Conservation (phyloP, 2,113 vertebrate genomes). For the Epinephelus moara region DNA sequence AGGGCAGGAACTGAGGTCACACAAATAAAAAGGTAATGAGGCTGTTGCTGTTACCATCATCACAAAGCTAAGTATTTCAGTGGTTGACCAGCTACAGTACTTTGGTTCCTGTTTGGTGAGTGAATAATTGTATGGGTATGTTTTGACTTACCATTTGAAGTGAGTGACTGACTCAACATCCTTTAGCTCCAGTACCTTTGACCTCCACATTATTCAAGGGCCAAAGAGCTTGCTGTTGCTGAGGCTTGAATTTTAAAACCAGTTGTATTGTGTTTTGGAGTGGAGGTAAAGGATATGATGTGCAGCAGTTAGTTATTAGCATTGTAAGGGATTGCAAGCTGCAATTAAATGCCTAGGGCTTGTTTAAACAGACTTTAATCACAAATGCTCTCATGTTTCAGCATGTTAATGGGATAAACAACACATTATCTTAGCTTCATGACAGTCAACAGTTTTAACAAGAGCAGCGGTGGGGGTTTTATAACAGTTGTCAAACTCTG, state of each 20-base stretch:
- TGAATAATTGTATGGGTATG: conserved; percentile 68
- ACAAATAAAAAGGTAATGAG: conserved; percentile 14
- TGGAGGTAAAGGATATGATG: conserved; percentile 27
- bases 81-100: conserved; percentile 9
- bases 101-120: conserved; percentile 31
- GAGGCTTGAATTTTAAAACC: conserved; percentile 53
- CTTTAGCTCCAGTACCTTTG: conserved; percentile 69
- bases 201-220: conserved; percentile 72
- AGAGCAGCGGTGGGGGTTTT: conserved; percentile 10
- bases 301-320: conserved; percentile 21
- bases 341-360: conserved; percentile 32
- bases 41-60: conserved; percentile 16
- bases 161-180: conserved; percentile 71
- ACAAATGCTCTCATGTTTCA: conserved; percentile 41
- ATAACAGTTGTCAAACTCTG: conserved; percentile 18
- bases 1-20: conserved; percentile 8
- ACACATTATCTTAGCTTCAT: conserved; percentile 24
- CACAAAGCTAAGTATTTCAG: conserved; percentile 32
- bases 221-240: conserved; percentile 49
- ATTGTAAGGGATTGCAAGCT: conserved; percentile 17
- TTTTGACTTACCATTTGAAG: conserved; percentile 68
- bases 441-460: conserved; percentile 41
- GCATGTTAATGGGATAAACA: conserved; percentile 34
- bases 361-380: conserved; percentile 57
- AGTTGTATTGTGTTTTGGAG: conserved; percentile 54